Evolutionary conservation across 2,888 invertebrate genomes (phyloP), one percentile per base, ranked within the genome.

Genomic region (Erebia epiphron): DNA sequence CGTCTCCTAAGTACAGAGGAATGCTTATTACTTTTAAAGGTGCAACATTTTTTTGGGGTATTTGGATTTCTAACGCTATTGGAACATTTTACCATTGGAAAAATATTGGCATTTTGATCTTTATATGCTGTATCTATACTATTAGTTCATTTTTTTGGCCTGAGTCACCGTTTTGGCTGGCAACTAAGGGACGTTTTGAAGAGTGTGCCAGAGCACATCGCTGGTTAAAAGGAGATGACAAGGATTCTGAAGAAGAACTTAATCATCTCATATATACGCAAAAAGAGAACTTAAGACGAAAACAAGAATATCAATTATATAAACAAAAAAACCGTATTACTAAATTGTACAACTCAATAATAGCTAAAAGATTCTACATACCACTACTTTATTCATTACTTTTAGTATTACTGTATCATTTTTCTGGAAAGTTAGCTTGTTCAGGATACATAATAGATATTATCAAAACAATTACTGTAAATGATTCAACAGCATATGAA

Each of bases 41-140:
- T 1, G 80, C 82, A 0, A 78, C 78, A 1, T 61, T 79, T 1
- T 77, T 77, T 10, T 81, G 81, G 80, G 82, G 82, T 5, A 68
- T 82, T 1, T 82, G 82, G 80, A 75, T 78, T 7, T 76, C 83
- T 7, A 83, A 83, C 52, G 77, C 80, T 0, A 77, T 83, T 9
- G 83, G 83, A 5, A 78, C 80, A 0, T 80, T 77, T 66, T 76
- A 71, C 1, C 65, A 79, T 73, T 82, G 81, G 82, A 81, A 75
- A 16, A 76, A 76, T 63, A 80, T 82, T 26, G 75, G 56, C 0
- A 41, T 79, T 43, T n/a, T 80, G 3, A 79, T 79, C 3, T 72
- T 54, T 54, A 11, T 35, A 1, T 64, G 62, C 16, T 67, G 67
- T 7, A 11, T 63, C 7, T 72, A 69, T 26, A 65, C 57, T n/a